Evolutionary conservation across 1,140 invertebrate species (phyloP).

Genomic region (Eriosoma lanigerum): DNA sequence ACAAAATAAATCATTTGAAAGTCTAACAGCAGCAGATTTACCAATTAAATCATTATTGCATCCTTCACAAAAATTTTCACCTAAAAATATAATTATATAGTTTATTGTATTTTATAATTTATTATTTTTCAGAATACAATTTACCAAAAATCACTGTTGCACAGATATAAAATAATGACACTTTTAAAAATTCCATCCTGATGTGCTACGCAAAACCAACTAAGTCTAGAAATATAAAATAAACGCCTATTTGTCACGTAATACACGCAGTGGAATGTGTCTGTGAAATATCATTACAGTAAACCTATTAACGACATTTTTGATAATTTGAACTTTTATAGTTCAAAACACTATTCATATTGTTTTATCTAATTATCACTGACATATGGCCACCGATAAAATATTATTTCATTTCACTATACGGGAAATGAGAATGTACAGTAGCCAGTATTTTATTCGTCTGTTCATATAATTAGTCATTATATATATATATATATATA

Average conservation of each 20-base stretch:
- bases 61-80: not conserved
- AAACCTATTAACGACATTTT: not conserved
- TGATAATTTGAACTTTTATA: conserved; percentile 1
- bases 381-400: not conserved
- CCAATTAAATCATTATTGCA: not conserved
- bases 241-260: conserved; percentile 8
- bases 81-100: not conserved
- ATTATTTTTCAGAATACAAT: not conserved
- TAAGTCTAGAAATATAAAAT: not conserved
- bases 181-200: conserved; percentile 16
- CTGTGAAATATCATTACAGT: not conserved
- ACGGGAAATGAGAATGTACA: too few species aligned
- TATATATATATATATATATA: too few species aligned
- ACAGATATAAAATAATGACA: not conserved
- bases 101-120: too few species aligned
- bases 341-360: not conserved
- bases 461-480: too few species aligned
- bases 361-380: not conserved
- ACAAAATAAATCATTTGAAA: conserved; percentile 41
- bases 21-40: conserved; percentile 20
- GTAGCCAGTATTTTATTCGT: too few species aligned
- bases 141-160: not conserved
- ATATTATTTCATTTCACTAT: not conserved
- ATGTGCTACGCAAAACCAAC: not conserved
- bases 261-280: not conserved